These are phyloP conservation scores for Halesus radiatus DNA, from an alignment of 1,140 invertebrate genomes.

Conservation along the genomic window DNA sequence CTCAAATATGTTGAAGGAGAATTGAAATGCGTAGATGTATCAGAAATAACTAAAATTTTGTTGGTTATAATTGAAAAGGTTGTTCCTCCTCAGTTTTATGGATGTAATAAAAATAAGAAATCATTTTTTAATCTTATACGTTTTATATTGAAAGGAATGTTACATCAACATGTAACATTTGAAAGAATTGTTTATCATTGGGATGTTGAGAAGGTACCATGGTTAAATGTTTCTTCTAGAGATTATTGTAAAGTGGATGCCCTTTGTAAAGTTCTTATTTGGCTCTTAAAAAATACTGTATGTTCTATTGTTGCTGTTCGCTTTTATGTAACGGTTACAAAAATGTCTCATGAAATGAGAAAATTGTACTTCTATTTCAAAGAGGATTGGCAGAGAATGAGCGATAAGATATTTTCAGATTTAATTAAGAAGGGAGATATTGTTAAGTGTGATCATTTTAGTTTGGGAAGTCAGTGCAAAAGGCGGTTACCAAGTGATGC, in stretches of 20 bases:
- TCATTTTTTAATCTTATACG: constrained; percentile 62
- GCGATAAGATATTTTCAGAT: constrained; percentile 62
- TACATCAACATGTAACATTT: constrained; percentile 61
- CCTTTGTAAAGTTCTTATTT: constrained; percentile 60
- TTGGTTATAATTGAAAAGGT: constrained; percentile 59
- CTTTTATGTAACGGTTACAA: constrained; percentile 67
- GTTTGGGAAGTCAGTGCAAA: constrained; percentile 59
- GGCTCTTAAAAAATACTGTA: constrained; percentile 63
- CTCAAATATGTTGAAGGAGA: constrained; percentile 19
- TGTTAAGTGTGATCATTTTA: constrained; percentile 59
- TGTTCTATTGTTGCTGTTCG: constrained; percentile 64
- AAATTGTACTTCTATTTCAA: constrained; percentile 67
- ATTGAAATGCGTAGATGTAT: constrained; percentile 3
- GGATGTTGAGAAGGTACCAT: constrained; percentile 57
- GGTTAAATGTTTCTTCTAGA: constrained; percentile 47
- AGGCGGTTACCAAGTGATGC: constrained; percentile 55
- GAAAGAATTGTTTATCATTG: constrained; percentile 60
- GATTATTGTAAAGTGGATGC: constrained; percentile 52
- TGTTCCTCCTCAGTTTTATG: constrained; percentile 62
- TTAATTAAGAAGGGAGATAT: constrained; percentile 61
- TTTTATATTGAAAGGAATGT: constrained; percentile 63
- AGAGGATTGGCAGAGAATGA: constrained; percentile 66
- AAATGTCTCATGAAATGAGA: constrained; percentile 65
- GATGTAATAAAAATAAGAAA: constrained; percentile 62
- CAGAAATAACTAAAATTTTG: constrained; percentile 34